These are phyloP conservation scores for Acipenser ruthenus DNA, from an alignment of 2,797 vertebrate species.

Conservation along the genomic window DNA sequence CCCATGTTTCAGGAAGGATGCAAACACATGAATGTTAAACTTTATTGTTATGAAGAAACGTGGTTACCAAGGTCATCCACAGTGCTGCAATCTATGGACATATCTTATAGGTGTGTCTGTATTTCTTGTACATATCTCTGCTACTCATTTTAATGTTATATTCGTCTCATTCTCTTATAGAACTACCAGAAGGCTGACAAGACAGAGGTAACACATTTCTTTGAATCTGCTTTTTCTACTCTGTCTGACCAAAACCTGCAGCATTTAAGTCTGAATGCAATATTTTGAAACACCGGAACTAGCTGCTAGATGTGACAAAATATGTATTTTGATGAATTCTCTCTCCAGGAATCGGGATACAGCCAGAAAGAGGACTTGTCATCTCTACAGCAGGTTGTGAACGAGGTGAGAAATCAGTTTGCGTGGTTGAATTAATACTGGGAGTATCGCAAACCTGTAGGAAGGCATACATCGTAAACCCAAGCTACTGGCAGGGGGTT, in stretches of 20 bases:
- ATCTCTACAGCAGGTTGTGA: slow-evolving; percentile 74
- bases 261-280: too few species aligned
- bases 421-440: not conserved
- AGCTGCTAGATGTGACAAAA: too few species aligned
- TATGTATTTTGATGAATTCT: slow-evolving; percentile 4
- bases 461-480: not conserved
- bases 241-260: too few species aligned
- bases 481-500: not conserved
- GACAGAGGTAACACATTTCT: slow-evolving; percentile 42
- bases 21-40: too few species aligned
- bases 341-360: slow-evolving; percentile 43
- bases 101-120: too few species aligned
- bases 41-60: too few species aligned
- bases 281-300: too few species aligned
- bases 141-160: too few species aligned
- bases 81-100: too few species aligned
- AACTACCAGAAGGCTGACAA: slow-evolving; percentile 53
- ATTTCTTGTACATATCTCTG: too few species aligned
- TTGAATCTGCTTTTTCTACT: not conserved
- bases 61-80: too few species aligned
- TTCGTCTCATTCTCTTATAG: slow-evolving; percentile 33
- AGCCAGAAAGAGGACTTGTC: slow-evolving; percentile 57
- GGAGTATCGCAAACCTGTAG: not conserved
- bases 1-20: too few species aligned
- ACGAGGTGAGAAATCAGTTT: slow-evolving; percentile 65